Evolutionary conservation across 1,140 invertebrate species (phyloP), one percentile per base, ranked within the genome.

Genomic region (Trachymyrmex septentrionalis): DNA sequence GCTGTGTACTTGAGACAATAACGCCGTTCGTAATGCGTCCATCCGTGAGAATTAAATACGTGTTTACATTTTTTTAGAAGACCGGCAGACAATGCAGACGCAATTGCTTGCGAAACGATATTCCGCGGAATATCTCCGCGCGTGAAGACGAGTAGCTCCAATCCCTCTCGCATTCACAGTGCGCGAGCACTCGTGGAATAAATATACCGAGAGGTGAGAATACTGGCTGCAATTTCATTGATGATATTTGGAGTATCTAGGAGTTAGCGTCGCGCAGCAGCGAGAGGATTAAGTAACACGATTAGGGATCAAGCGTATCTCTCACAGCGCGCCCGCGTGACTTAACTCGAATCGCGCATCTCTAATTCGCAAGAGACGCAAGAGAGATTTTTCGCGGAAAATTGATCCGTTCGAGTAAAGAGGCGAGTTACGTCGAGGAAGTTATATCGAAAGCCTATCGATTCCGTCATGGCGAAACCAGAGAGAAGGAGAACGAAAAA

Each of bases 361-460:
- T 81, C 21, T 19, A 14, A 38, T 44, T 59, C 66, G 48, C 38
- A 55, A 10, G 44, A 69, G 48, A 55, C 48, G 59, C n/a, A n/a
- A n/a, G n/a, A n/a, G n/a, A n/a, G n/a, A n/a, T 61, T 53, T 66
- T 78, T 85, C 72, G 50, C 82, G 59, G 73, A 55, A 78, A 77
- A 77, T 85, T 85, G 59, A 77, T 64, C 30, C 73, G 59, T 19
- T 53, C 75, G 75, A n/a, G 48, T 34, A 57, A 78, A 78, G 75
- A 48, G 73, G 34, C 59, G 82, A 85, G 82, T 78, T 77, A 66
- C 82, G 12, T 57, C 82, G 73, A 57, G 82, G 61, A 85, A 85
- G 73, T 64, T 76, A 67, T 57, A 78, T n/a, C 73, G 72, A 85
- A 34, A 78, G 48, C 72, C 59, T 85, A 85, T 85, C 73, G 82